Evolutionary conservation across 2,888 invertebrate species (phyloP).

Genomic region (Meiosimyza decipiens): DNA sequence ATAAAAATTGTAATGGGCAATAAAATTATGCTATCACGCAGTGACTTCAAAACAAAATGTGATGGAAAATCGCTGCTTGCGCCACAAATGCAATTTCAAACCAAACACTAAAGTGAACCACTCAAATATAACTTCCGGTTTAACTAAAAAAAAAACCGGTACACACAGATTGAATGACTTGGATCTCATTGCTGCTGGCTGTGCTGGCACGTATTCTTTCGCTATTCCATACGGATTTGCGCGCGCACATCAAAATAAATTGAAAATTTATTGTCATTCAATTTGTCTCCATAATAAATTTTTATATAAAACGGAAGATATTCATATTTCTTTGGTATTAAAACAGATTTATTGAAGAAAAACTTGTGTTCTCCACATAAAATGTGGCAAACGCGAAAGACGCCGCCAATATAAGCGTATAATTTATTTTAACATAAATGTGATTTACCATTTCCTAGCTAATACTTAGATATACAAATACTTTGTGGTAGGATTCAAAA

Average conservation of each 20-base stretch:
- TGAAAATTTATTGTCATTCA: conserved; percentile 62
- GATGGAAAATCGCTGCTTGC: neutral
- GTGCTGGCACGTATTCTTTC: too few species aligned
- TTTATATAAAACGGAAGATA: conserved; percentile 55
- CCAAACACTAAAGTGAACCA: neutral
- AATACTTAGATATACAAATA: neutral
- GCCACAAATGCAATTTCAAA: conserved; percentile 14
- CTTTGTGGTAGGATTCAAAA: conserved; percentile 23
- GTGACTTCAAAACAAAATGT: too few species aligned
- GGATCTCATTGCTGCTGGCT: neutral
- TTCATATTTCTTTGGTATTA: conserved; percentile 49
- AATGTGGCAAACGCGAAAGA: neutral
- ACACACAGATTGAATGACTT: neutral
- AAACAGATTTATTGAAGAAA: conserved; percentile 38
- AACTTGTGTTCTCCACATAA: conserved; percentile 40
- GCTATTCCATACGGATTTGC: neutral
- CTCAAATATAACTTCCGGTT: conserved; percentile 18
- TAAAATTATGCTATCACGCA: neutral
- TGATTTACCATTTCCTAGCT: conserved; percentile 25
- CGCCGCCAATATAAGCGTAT: neutral
- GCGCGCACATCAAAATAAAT: conserved; percentile 53
- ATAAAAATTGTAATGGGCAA: neutral
- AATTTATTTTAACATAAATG: conserved; percentile 17
- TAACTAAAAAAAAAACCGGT: conserved; percentile 11
- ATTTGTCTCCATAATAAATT: conserved; percentile 58